Evolutionary conservation across 2,797 vertebrate species (phyloP), one percentile per base, ranked within the genome.

Genomic region (Pipistrellus kuhlii): DNA sequence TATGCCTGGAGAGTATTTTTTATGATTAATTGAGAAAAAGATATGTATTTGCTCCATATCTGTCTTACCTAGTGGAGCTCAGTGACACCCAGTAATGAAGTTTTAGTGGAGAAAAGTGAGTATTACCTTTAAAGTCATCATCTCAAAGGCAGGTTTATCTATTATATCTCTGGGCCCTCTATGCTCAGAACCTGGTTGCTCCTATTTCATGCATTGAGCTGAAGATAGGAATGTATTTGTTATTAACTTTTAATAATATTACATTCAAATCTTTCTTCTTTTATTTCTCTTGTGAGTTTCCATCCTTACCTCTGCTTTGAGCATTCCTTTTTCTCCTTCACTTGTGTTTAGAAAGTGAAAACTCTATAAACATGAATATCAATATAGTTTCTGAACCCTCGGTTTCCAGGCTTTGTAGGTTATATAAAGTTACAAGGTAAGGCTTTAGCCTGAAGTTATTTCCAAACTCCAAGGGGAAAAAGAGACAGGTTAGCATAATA

Each of bases 101-200:
- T 85, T 96, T 95, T 85, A 87, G 57, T 64, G 62, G 59, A 93
- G 82, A 94, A 94, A 93, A 91, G 46, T 94, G 85, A 95, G 35
- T 66, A 78, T 78, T 53, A 51, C 78, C 35, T 96, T 93, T 82
- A 82, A 78, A 96, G 82, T 62, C 62, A 77, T 89, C 41, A 72
- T 93, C 94, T 92, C 82, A 95, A 73, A 90, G 77, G 3, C 55
- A 90, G 44, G 4, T 38, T 75, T 93, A 53, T 78, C 57, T 85
- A 12, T n/a, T n/a, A n/a, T n/a, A n/a, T 91, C 66, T 94, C 53
- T 80, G 77, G 51, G 18, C 57, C 25, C n/a, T 8, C 59, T 15
- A 55, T 84, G 38, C 6, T 72, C 23, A 93, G 69, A 83, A 78
- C 4, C 32, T 53, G 75, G 41, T 57, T 89, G 27, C 21, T 92